Percentiles rank a stretch among this genome's conserved stretches.
Evolutionary conservation across 35 echinoderm and acorn worm species (phyloP).

Genomic region (Diadema setosum): DNA sequence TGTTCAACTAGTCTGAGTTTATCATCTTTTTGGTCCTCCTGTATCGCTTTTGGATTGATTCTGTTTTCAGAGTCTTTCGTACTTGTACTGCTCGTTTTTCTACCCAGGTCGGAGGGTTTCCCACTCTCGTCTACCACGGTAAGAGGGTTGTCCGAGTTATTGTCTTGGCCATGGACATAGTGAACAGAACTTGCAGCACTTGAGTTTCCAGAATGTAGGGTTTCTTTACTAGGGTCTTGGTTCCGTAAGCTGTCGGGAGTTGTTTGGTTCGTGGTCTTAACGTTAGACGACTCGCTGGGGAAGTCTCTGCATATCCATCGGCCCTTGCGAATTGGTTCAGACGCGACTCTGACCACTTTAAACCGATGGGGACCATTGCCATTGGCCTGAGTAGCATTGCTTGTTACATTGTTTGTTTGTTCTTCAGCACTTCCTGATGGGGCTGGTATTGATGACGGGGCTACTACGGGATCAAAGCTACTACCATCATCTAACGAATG

Average conservation of each 20-base stretch:
- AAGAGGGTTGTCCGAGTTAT: slow-evolving; percentile 9
- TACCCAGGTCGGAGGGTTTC: neutral
- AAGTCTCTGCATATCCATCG: slow-evolving; percentile 99
- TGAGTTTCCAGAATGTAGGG: slow-evolving; percentile 77
- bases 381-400: slow-evolving; percentile 53
- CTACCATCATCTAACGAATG: slow-evolving; percentile 23
- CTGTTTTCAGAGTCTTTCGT: neutral
- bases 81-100: slow-evolving; percentile 6
- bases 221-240: slow-evolving; percentile 57
- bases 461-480: neutral
- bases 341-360: slow-evolving; percentile 92
- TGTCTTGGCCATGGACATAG: slow-evolving; percentile 66
- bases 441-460: neutral
- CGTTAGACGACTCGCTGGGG: slow-evolving; percentile 25
- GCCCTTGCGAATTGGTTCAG: slow-evolving; percentile 85
- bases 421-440: slow-evolving; percentile 35
- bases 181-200: slow-evolving; percentile 99
- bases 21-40: slow-evolving; percentile 2
- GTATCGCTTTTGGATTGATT: neutral
- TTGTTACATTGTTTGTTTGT: slow-evolving; percentile 24
- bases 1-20: neutral
- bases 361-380: slow-evolving; percentile 96
- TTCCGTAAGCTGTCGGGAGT: slow-evolving; percentile 37
- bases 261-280: neutral
- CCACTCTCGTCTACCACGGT: neutral